phyloP scores from a whole-genome alignment of 2,888 invertebrate species.

The Caenorhabditis sulstoni region DNA sequence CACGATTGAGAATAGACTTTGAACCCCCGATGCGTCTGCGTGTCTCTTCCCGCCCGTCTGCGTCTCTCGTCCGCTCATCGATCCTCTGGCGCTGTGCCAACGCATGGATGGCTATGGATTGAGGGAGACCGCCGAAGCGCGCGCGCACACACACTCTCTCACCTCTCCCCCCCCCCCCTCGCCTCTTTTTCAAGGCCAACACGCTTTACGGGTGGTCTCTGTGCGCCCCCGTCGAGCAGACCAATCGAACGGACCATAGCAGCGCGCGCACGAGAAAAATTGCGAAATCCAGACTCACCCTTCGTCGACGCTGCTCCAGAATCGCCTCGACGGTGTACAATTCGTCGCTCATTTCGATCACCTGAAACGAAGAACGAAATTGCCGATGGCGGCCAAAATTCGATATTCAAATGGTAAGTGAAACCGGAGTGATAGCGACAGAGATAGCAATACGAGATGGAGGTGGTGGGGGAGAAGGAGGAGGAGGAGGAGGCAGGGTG shows the following conservation, averaged over 20 bases:
- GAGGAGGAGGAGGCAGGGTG: neutral
- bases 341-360: conserved; percentile 11
- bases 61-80: too few species aligned
- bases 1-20: neutral
- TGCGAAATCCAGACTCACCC: conserved; percentile 13
- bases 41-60: conserved; percentile 5
- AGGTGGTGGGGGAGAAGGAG: neutral
- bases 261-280: neutral
- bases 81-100: too few species aligned
- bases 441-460: neutral
- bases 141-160: too few species aligned
- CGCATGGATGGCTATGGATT: too few species aligned
- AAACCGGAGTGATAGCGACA: too few species aligned
- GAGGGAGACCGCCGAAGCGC: too few species aligned
- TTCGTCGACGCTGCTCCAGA: conserved; percentile 25
- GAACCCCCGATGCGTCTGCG: conserved; percentile 9
- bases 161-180: too few species aligned
- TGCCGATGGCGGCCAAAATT: neutral
- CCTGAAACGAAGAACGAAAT: neutral
- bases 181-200: too few species aligned
- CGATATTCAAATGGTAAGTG: neutral
- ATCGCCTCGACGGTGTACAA: conserved; percentile 30
- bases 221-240: too few species aligned
- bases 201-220: too few species aligned
- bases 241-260: too few species aligned